Evolutionary conservation across 2,113 vertebrate genomes (phyloP).

Genomic region (Carollia perspicillata): DNA sequence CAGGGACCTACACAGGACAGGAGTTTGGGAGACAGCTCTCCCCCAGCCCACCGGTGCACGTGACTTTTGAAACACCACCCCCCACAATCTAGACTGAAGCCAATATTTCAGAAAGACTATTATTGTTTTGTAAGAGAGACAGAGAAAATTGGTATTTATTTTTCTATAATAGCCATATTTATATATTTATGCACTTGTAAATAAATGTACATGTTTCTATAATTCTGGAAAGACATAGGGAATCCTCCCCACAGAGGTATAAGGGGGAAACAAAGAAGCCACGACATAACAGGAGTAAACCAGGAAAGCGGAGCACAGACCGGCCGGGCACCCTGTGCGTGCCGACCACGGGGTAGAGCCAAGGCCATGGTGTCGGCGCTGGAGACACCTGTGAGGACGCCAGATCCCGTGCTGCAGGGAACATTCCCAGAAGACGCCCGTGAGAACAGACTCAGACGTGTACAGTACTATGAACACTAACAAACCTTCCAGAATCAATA

Average conservation of each 20-base stretch:
- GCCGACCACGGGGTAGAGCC: rapidly evolving
- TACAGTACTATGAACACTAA: conserved; percentile 71
- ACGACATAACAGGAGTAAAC: not conserved
- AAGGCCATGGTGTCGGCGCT: not conserved
- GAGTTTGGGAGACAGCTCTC: conserved; percentile 76
- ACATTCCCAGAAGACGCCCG: conserved; percentile 12
- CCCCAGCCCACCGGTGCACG: conserved; percentile 70
- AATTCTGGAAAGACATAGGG: conserved; percentile 86
- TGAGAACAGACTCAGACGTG: conserved; percentile 61
- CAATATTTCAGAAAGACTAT: conserved; percentile 77
- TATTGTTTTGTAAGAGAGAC: conserved; percentile 74
- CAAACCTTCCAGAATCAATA: conserved; percentile 73
- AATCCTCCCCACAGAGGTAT: conserved; percentile 73
- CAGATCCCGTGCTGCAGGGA: not conserved
- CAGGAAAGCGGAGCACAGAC: not conserved
- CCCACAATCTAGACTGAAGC: conserved; percentile 77
- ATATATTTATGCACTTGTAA: conserved; percentile 99
- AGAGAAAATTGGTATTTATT: conserved; percentile 95
- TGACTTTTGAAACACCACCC: conserved; percentile 80
- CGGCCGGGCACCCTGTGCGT: not conserved
- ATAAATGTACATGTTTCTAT: conserved; percentile 90
- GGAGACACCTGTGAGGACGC: not conserved
- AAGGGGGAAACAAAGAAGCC: conserved; percentile 39
- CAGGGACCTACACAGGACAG: conserved; percentile 59
- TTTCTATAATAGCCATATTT: conserved; percentile 98